Conservation (phyloP, 2,113 vertebrate species). For the Maccullochella peelii region DNA sequence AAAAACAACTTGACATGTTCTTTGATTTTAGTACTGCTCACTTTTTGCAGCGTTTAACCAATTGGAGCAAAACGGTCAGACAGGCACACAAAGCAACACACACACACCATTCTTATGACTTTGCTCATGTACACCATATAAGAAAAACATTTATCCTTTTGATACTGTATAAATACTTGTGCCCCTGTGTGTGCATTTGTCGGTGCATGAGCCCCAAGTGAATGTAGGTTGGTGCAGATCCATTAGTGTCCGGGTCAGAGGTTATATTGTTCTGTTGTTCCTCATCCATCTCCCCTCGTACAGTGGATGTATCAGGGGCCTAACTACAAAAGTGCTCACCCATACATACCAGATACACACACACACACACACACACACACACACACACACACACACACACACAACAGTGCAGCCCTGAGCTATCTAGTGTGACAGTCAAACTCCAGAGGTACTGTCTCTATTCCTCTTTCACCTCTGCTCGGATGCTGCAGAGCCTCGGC, state of each 20-base stretch:
- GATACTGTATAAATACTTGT: background rate
- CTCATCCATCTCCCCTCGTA: slow-evolving; percentile 54
- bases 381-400: slow-evolving; percentile 26
- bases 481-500: slow-evolving; percentile 17
- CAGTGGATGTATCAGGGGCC: slow-evolving; percentile 44
- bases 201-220: background rate
- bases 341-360: slow-evolving; percentile 33
- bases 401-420: background rate
- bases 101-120: background rate
- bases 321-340: slow-evolving; percentile 35
- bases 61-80: background rate
- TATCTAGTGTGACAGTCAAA: slow-evolving; percentile 54
- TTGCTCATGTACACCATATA: background rate
- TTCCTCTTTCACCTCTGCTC: slow-evolving; percentile 39
- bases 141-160: background rate
- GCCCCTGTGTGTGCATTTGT: background rate
- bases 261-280: slow-evolving; percentile 59
- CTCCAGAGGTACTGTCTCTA: slow-evolving; percentile 44
- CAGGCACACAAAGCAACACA: background rate
- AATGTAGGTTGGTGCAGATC: slow-evolving; percentile 22
- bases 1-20: slow-evolving; percentile 16
- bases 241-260: slow-evolving; percentile 59
- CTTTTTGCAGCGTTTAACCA: slow-evolving; percentile 11
- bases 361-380: slow-evolving; percentile 20
- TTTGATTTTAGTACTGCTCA: slow-evolving; percentile 9